Conservation (phyloP, 2,888 invertebrate genomes). For the Melipona beecheii region DNA sequence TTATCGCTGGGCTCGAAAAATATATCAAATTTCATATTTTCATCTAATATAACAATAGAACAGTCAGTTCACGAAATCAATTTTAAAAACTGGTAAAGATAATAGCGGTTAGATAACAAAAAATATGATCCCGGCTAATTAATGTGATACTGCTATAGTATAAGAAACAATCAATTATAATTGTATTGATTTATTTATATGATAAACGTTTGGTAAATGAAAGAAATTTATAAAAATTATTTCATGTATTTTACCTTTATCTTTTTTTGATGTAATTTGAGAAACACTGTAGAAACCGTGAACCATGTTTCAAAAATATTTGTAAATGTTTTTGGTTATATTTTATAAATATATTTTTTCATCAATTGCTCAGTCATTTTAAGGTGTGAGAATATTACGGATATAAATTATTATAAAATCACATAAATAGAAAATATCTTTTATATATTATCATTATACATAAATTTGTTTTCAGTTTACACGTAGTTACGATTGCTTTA, state of each 20-base stretch:
- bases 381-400: not conserved
- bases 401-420: not conserved
- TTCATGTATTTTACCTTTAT: not conserved
- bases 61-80: not conserved
- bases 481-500: not conserved
- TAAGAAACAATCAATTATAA: not conserved
- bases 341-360: not conserved
- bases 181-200: not conserved
- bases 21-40: not conserved
- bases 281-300: not conserved
- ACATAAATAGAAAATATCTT: not conserved
- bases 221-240: not conserved
- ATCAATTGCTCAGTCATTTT: not conserved
- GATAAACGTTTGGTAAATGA: not conserved
- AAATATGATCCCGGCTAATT: not conserved
- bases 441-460: not conserved
- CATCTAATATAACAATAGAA: not conserved
- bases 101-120: not conserved
- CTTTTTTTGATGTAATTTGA: not conserved
- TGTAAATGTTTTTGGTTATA: conserved; percentile 20
- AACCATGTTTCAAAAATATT: conserved; percentile 22
- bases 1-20: not conserved
- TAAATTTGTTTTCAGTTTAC: not conserved
- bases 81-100: not conserved
- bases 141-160: not conserved